phyloP scores from a whole-genome alignment of 2,113 vertebrate species.

The Tamias sibiricus region DNA sequence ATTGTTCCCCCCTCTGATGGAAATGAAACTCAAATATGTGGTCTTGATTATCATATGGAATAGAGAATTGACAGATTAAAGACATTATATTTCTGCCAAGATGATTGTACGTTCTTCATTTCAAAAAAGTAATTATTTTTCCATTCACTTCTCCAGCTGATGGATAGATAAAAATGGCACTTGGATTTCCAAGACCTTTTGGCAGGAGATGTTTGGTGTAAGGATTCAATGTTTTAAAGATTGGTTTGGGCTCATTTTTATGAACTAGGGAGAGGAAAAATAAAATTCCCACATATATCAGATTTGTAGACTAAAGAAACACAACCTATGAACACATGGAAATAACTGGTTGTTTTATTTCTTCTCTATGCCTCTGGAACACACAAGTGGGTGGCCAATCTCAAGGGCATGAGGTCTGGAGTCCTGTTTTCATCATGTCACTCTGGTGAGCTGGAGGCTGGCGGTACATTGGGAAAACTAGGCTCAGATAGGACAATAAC shows the following conservation, averaged over 20 bases:
- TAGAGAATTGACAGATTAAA: slow-evolving; percentile 52
- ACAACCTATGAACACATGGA: not conserved
- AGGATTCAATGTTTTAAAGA: slow-evolving; percentile 46
- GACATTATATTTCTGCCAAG: slow-evolving; percentile 60
- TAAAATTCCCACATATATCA: slow-evolving; percentile 30
- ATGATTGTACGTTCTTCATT: slow-evolving; percentile 38
- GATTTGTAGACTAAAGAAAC: slow-evolving; percentile 14
- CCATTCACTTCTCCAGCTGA: slow-evolving; percentile 69
- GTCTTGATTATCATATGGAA: slow-evolving; percentile 66
- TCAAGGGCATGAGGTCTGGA: not conserved
- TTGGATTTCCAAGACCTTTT: slow-evolving; percentile 62
- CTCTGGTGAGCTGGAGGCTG: not conserved
- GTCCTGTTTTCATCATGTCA: not conserved
- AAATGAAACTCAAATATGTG: slow-evolving; percentile 64
- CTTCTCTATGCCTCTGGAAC: not conserved
- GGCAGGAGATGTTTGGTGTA: slow-evolving; percentile 33
- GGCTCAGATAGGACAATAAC: not conserved
- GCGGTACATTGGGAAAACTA: not conserved
- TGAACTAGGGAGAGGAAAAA: slow-evolving; percentile 52
- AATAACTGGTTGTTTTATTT: not conserved
- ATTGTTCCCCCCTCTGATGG: slow-evolving; percentile 42
- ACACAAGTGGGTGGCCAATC: not conserved
- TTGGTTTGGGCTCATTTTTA: slow-evolving; percentile 64
- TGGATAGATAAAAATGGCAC: slow-evolving; percentile 64
- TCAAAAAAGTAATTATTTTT: slow-evolving; percentile 56